Conservation (phyloP, 2,797 vertebrate genomes). For the Melanotaenia nigrans region DNA sequence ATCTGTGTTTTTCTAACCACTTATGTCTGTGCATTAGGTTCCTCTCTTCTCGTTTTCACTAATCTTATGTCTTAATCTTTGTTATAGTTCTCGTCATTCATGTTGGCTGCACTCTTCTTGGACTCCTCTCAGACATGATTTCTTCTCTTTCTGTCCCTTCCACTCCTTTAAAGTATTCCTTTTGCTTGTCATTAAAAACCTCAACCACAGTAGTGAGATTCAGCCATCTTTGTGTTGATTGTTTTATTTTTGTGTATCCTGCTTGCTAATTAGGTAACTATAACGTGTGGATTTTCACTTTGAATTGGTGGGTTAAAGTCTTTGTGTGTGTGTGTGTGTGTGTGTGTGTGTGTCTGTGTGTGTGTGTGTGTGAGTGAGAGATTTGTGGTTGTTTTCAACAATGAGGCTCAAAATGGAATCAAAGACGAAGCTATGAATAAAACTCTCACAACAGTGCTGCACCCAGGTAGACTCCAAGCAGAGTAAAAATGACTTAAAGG, state of each 20-base stretch:
- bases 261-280: slow-evolving; percentile 39
- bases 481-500: slow-evolving; percentile 34
- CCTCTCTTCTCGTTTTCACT: slow-evolving; percentile 30
- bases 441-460: slow-evolving; percentile 31
- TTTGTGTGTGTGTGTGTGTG: background rate
- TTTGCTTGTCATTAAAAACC: slow-evolving; percentile 44
- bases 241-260: slow-evolving; percentile 39
- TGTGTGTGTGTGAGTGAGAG: slow-evolving; percentile 24
- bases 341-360: background rate
- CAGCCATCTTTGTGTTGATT: slow-evolving; percentile 8
- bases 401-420: slow-evolving; percentile 52
- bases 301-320: slow-evolving; percentile 6
- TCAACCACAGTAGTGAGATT: slow-evolving; percentile 19
- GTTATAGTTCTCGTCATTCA: slow-evolving; percentile 34
- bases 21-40: slow-evolving; percentile 1
- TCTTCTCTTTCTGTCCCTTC: slow-evolving; percentile 22
- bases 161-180: slow-evolving; percentile 9
- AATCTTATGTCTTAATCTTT: slow-evolving; percentile 33
- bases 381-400: slow-evolving; percentile 30
- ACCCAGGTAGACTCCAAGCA: slow-evolving; percentile 29
- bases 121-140: slow-evolving; percentile 6
- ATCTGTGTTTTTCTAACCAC: slow-evolving; percentile 11
- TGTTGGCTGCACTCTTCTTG: slow-evolving; percentile 21
- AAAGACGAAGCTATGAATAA: slow-evolving; percentile 49
- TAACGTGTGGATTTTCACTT: slow-evolving; percentile 38